Conservation (phyloP, 2,888 invertebrate genomes). For the Trichacis sp. region DNA sequence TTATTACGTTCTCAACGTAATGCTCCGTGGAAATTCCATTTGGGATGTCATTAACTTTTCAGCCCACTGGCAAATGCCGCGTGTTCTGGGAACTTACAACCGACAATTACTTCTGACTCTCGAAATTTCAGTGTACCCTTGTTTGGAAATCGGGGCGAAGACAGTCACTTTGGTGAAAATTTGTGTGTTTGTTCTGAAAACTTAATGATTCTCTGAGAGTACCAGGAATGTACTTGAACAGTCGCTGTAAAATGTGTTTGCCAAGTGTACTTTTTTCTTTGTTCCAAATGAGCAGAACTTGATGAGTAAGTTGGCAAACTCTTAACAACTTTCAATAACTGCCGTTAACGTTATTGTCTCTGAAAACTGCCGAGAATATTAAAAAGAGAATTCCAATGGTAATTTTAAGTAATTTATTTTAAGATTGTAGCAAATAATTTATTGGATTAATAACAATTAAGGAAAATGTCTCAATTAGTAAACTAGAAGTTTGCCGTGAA, state of each 20-base stretch:
- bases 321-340: no score
- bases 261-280: neutral
- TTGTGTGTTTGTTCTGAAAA: no score
- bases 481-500: no score
- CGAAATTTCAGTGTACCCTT: conserved; percentile 6
- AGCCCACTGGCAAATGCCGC: conserved; percentile 31
- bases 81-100: conserved; percentile 30
- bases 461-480: no score
- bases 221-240: neutral
- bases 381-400: no score
- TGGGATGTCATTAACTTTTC: conserved; percentile 39
- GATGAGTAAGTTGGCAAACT: no score
- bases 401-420: no score
- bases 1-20: no score
- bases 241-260: neutral
- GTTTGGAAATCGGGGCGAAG: neutral
- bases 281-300: neutral
- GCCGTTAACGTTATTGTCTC: no score
- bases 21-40: conserved; percentile 11
- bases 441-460: no score
- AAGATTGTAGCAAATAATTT: no score
- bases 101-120: conserved; percentile 24
- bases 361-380: no score
- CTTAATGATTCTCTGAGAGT: neutral
- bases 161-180: neutral